Evolutionary conservation across 2,797 vertebrate genomes (phyloP), one percentile per base, ranked within the genome.

Genomic region (Chaenodraco wilsoni): DNA sequence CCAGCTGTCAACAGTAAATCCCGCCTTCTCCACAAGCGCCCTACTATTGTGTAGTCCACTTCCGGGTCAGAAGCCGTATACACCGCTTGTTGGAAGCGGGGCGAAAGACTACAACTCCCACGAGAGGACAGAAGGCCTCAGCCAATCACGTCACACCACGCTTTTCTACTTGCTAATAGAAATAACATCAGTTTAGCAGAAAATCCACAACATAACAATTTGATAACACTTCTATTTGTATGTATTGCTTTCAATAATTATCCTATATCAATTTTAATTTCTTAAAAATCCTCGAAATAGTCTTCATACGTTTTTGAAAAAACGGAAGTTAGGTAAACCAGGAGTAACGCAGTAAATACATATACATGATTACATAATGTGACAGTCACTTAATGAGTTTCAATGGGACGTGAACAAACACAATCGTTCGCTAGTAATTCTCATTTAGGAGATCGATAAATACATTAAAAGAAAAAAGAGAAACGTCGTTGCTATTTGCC

Each of bases 61-160:
- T 17, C 16, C 11, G 1, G 14, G 1, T 17, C 10, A 0, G 10
- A 12, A 0, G 5, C 15, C 17, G 2, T 37, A 3, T 2, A 16
- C 0, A 17, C 9, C 1, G 1, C 1, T 0, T 0, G 10, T 0
- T 4, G 0, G 0, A 2, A 13, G 2, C 1, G 10, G 3, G 3
- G 0, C 1, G 1, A 16, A 74, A 49, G 58, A 95, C 93, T 92
- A 91, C 93, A 93, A 85, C 31, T 71, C 77, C 91, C 90, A 58
- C 0, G 12, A 40, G 19, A 1, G 0, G 1, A 2, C 2, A 2
- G 1, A 16, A 33, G 17, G 9, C 10, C 23, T 1, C 54, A 80
- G 68, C 94, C 94, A 95, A 95, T 95, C 85, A 79, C 57, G 49
- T 44, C 2, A 80, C 78, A 93, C 82, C 94, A 95, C 94, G 94